A percentile compares a stretch with the other conserved stretches of the same genome.
Conservation (phyloP, 30 jellyfish, hydroid and myxozoan genomes). For the Haliclystus octoradiatus region DNA sequence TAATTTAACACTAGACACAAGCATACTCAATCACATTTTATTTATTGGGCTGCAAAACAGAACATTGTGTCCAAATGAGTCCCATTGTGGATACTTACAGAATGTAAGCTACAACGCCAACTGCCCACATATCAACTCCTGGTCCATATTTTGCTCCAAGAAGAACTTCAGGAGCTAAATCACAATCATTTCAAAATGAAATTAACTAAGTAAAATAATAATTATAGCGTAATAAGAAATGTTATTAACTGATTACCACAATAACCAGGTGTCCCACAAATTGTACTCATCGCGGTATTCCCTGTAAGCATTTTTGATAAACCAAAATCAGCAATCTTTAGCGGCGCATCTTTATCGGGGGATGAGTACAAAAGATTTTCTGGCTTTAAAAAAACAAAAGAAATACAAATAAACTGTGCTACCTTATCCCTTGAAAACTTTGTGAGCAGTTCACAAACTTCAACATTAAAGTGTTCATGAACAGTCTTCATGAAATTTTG, state of each 20-base stretch:
- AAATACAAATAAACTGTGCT: not conserved
- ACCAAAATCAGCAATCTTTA: slow-evolving; percentile 90
- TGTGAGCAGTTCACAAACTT: not conserved
- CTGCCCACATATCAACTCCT: slow-evolving; percentile 98
- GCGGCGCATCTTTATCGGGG: slow-evolving; percentile 69
- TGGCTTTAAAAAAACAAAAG: slow-evolving; percentile 44
- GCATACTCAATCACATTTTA: too few relatives aligned
- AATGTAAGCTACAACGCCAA: slow-evolving; percentile 84
- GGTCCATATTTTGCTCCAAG: slow-evolving; percentile 88
- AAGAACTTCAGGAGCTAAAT: slow-evolving; percentile 94
- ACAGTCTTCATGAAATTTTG: too few relatives aligned
- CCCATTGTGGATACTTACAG: slow-evolving; percentile 75
- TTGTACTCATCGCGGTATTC: slow-evolving; percentile 84
- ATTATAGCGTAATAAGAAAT: not conserved
- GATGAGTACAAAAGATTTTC: slow-evolving; percentile 75
- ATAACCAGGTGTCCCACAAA: slow-evolving; percentile 96
- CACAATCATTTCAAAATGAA: not conserved
- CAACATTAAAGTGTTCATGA: not conserved
- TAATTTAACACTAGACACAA: not conserved
- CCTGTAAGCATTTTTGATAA: slow-evolving; percentile 69
- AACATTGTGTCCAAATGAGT: too few relatives aligned
- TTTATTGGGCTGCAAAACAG: too few relatives aligned
- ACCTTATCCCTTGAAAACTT: not conserved
- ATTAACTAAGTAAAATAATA: not conserved
- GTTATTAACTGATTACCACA: slow-evolving; percentile 44